phyloP scores from a whole-genome alignment of 30 jellyfish, hydroid and myxozoan species.

The Pseudorhiza aurosa region DNA sequence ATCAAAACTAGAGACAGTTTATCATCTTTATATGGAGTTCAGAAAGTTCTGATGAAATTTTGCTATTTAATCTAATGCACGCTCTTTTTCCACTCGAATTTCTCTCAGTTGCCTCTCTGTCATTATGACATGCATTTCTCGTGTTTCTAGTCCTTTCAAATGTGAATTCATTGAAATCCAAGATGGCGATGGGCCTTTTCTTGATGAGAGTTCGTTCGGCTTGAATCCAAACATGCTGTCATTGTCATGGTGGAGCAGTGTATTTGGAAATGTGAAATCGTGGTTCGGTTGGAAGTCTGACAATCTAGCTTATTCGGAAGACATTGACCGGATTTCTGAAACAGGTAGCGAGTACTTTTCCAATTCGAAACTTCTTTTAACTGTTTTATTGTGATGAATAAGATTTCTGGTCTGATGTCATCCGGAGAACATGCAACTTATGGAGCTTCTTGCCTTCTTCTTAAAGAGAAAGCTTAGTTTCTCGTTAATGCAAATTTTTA shows the following conservation, averaged over 20 bases:
- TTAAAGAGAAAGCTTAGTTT: too few relatives aligned
- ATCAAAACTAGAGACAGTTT: too few relatives aligned
- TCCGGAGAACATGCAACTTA: too few relatives aligned
- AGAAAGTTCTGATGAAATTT: too few relatives aligned
- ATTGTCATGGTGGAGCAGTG: constrained; percentile 70
- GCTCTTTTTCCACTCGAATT: too few relatives aligned
- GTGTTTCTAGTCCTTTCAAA: constrained; percentile 31
- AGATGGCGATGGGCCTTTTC: constrained; percentile 17
- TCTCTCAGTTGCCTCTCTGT: neutral
- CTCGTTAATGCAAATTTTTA: too few relatives aligned
- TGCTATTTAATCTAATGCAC: too few relatives aligned
- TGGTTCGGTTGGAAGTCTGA: constrained; percentile 60
- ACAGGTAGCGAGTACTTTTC: constrained; percentile 69
- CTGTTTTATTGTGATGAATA: too few relatives aligned
- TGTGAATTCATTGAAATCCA: constrained; percentile 26
- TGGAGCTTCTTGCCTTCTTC: too few relatives aligned
- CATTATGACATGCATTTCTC: neutral
- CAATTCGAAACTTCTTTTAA: too few relatives aligned
- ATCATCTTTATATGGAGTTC: too few relatives aligned
- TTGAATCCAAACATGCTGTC: constrained; percentile 48
- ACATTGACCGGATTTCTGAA: constrained; percentile 71
- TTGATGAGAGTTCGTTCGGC: constrained; percentile 38
- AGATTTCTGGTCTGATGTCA: too few relatives aligned
- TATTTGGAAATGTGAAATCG: constrained; percentile 32
- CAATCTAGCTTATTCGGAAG: constrained; percentile 36